Conservation (phyloP, 2,888 invertebrate species). For the Tinea semifulvella region DNA sequence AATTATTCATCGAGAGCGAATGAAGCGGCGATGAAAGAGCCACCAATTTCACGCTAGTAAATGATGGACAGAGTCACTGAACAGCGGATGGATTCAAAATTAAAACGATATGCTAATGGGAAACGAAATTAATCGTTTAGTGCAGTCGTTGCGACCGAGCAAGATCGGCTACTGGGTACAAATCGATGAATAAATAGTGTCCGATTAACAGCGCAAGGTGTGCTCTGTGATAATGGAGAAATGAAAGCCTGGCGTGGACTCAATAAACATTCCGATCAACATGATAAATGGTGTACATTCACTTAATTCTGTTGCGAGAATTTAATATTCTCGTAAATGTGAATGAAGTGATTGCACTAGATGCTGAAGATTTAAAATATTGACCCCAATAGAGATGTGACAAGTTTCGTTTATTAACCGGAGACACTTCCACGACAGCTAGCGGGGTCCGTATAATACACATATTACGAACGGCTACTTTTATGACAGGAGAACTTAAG, state of each 20-base stretch:
- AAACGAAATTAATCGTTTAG: slow-evolving; percentile 49
- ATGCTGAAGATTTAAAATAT: neutral
- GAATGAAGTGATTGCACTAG: neutral
- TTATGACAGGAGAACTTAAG: slow-evolving; percentile 47
- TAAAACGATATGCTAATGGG: slow-evolving; percentile 61
- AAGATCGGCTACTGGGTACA: slow-evolving; percentile 51
- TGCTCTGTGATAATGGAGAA: slow-evolving; percentile 43
- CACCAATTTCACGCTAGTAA: slow-evolving; percentile 29
- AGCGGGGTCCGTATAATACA: slow-evolving; percentile 12
- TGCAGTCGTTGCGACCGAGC: slow-evolving; percentile 51
- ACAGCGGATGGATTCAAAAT: slow-evolving; percentile 59
- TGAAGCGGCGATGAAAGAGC: slow-evolving; percentile 2
- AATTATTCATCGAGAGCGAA: slow-evolving; percentile 3
- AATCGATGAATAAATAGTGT: slow-evolving; percentile 58
- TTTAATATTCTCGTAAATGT: slow-evolving; percentile 6
- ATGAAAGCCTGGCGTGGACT: slow-evolving; percentile 25
- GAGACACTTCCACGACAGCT: neutral
- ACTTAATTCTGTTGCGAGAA: slow-evolving; percentile 9
- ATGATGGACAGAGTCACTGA: slow-evolving; percentile 55
- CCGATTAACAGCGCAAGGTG: slow-evolving; percentile 50
- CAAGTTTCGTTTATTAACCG: slow-evolving; percentile 8
- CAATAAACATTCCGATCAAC: slow-evolving; percentile 14
- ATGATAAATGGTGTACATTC: slow-evolving; percentile 13
- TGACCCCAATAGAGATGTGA: neutral
- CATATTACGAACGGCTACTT: slow-evolving; percentile 15